Evolutionary conservation across 2,113 vertebrate species (phyloP).

Genomic region (Corvus hawaiiensis): DNA sequence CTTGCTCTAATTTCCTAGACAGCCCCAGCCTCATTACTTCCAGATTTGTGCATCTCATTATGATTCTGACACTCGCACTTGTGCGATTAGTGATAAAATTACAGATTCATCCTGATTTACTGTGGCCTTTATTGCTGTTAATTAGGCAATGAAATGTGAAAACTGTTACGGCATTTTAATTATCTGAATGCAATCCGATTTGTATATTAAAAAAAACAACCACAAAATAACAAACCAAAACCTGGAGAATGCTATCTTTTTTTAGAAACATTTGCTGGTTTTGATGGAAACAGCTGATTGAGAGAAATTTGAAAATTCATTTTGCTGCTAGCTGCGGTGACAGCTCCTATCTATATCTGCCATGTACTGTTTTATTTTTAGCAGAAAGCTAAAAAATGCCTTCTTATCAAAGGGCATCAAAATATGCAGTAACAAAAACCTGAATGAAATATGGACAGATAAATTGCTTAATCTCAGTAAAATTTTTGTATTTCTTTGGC

Average conservation of each 20-base stretch:
- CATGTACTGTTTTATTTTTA: not conserved
- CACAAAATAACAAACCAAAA: not conserved
- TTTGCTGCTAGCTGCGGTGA: not conserved
- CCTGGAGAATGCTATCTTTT: not conserved
- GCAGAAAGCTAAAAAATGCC: not conserved
- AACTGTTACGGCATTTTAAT: conserved; percentile 66
- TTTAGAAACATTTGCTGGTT: not conserved
- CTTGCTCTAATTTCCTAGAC: conserved; percentile 41
- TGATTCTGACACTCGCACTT: conserved; percentile 56
- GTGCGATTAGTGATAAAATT: conserved; percentile 61
- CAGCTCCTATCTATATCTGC: not conserved
- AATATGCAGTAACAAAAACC: not conserved
- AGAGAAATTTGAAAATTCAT: not conserved
- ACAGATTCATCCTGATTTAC: conserved; percentile 65
- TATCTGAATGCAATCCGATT: conserved; percentile 52
- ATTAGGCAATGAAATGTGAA: conserved; percentile 68
- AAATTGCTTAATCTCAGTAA: not conserved
- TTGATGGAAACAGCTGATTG: not conserved
- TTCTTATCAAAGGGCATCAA: not conserved
- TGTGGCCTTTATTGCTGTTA: conserved; percentile 69
- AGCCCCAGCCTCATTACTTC: conserved; percentile 63
- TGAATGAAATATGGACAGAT: not conserved
- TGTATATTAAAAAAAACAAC: not conserved
- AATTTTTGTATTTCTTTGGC: not conserved
- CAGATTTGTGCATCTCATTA: conserved; percentile 69